Evolutionary conservation across 2,888 invertebrate species (phyloP), one percentile per base, ranked within the genome.

Genomic region (Ecliptopera silaceata): DNA sequence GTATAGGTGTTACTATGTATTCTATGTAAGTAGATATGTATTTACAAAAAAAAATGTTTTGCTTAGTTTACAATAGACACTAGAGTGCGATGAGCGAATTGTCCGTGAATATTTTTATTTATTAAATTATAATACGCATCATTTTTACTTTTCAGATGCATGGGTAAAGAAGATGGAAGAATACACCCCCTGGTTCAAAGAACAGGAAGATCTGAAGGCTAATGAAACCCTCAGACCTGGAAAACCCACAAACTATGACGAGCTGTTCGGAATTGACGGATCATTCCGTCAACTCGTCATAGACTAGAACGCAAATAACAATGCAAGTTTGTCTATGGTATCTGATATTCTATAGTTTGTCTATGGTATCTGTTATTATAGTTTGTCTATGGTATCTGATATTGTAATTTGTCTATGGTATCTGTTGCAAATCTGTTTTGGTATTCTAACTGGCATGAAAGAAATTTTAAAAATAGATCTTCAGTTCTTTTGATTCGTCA

Each of bases 181-280:
- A 71, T 95, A 96, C 82, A 93, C 93, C 32, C 94, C 94, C 15
- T 97, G 97, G 96, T 97, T 97, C 80, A 92, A 94, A 69, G 95
- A 94, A 61, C 96, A 97, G 74, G 96, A 97, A 76, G 91, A 92
- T 38, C 83, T 95, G 26, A 96, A 96, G 77, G 94, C 96, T 11
- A 95, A 96, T 68, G 97, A 97, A 79, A 86, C 95, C 0, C 93
- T 96, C 59, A 93, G 97, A 75, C 96, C 96, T 0, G 97, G 96
- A 38, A 96, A 95, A 77, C 96, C 96, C 61, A 97, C 96, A 77
- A 96, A 96, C 68, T 94, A 95, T 66, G 96, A 97, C 66, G 97
- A 97, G 74, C 92, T 97, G 3, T 97, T 97, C 73, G 97, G 97
- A n/a, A 93, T 97, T 72, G 97, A 97, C 72, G 97, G 97, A 36